phyloP scores from a whole-genome alignment of 2,888 invertebrate genomes.

The Nesidiocoris tenuis region DNA sequence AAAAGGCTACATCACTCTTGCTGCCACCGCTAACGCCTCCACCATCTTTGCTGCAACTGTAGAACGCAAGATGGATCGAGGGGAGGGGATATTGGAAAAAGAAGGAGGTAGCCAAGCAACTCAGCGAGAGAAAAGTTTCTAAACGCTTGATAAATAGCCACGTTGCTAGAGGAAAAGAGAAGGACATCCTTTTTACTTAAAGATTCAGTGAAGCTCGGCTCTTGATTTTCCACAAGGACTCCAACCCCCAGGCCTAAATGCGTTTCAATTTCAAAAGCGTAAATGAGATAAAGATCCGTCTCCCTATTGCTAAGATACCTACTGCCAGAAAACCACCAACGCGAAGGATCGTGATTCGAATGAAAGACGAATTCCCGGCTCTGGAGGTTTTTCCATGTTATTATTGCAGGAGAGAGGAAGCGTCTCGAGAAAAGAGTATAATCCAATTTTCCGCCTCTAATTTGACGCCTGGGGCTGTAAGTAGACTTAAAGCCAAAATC shows the following conservation, averaged over 20 bases:
- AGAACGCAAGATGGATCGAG: not conserved
- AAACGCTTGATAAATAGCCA: not conserved
- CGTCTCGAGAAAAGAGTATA: no score
- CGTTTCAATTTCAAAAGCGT: not conserved
- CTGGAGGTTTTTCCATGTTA: no score
- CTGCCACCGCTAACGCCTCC: not conserved
- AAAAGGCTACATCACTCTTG: constrained; percentile 16
- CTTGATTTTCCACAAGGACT: not conserved
- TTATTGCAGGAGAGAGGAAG: no score
- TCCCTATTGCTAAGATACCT: not conserved
- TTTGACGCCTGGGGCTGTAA: no score
- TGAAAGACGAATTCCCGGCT: no score
- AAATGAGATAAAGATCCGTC: not conserved
- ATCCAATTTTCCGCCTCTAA: no score
- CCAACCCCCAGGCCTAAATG: not conserved
- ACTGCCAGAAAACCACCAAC: not conserved
- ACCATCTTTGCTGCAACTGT: not conserved
- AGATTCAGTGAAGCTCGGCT: not conserved
- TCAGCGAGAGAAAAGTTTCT: not conserved
- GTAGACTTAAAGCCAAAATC: no score
- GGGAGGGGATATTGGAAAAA: not conserved
- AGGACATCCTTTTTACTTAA: not conserved
- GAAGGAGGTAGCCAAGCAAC: not conserved
- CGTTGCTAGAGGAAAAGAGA: not conserved
- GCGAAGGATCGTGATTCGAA: not conserved